Percentiles rank a stretch among this genome's conserved stretches.
These are phyloP conservation scores for Porites lutea DNA, from an alignment of 64 coral and sea anemone genomes.

Conservation along the genomic window DNA sequence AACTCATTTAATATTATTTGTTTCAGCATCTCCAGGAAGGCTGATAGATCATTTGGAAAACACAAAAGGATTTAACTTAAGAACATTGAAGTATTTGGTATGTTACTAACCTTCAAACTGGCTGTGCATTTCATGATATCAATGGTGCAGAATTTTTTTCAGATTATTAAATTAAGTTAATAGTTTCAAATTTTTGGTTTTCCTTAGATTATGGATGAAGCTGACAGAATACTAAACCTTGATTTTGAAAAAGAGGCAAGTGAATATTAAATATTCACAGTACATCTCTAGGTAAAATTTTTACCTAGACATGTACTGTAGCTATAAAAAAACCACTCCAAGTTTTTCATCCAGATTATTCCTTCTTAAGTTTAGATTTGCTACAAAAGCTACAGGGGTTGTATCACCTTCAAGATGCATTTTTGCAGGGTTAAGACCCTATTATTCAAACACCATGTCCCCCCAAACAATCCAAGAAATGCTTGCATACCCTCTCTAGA, in stretches of 20 bases:
- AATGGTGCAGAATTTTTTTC: no score
- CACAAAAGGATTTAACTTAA: slow-evolving; percentile 98
- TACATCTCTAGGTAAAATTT: no score
- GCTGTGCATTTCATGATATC: no score
- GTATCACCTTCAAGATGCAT: no score
- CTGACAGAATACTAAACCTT: slow-evolving; percentile 98
- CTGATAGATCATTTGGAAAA: slow-evolving; percentile 98
- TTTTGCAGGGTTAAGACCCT: no score
- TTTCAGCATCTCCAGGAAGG: slow-evolving; percentile 93
- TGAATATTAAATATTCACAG: not conserved
- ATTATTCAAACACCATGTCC: no score
- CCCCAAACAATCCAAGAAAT: no score
- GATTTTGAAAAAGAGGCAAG: slow-evolving; percentile 97
- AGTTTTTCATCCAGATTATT: no score
- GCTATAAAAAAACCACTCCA: not conserved
- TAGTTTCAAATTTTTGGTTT: not conserved
- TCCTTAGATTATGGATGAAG: slow-evolving; percentile 96
- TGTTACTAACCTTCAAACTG: slow-evolving; percentile 7
- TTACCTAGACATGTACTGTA: not conserved
- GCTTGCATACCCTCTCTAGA: no score
- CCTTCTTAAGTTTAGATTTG: no score
- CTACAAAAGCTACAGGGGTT: no score
- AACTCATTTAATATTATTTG: not conserved
- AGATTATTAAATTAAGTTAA: not conserved
- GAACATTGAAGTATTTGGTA: slow-evolving; percentile 91